Conservation (phyloP, 2,888 invertebrate species). For the Diaperis boleti region DNA sequence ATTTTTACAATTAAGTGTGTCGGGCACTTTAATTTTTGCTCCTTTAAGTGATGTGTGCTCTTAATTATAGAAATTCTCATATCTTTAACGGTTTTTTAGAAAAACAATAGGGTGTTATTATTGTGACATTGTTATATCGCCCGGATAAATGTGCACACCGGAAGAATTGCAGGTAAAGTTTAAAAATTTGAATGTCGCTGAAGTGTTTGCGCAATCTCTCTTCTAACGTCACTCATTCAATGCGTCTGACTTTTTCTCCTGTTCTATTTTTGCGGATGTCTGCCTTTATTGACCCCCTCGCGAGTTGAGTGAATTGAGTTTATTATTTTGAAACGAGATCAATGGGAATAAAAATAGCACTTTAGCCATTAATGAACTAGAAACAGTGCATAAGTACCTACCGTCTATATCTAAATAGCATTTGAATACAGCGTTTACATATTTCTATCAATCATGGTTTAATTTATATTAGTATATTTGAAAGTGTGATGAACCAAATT, state of each 20-base stretch:
- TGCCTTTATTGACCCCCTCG: background rate
- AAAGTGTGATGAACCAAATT: too few species aligned
- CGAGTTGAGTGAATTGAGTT: background rate
- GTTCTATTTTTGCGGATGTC: background rate
- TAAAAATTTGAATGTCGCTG: background rate
- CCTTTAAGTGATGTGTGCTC: background rate
- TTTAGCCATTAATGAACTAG: too few species aligned
- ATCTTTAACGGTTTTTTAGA: constrained; percentile 4
- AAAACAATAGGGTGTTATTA: constrained; percentile 4
- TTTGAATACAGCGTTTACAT: too few species aligned
- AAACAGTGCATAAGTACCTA: too few species aligned
- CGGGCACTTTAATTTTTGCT: background rate
- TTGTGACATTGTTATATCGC: constrained; percentile 15
- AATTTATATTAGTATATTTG: too few species aligned
- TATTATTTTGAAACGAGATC: background rate
- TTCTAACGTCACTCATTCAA: background rate
- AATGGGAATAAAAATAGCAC: background rate
- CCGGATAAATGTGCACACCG: constrained; percentile 66
- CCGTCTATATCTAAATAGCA: too few species aligned
- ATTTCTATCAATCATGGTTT: too few species aligned
- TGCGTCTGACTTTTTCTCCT: background rate
- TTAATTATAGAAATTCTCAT: too few species aligned
- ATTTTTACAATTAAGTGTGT: background rate
- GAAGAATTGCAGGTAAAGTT: constrained; percentile 66
- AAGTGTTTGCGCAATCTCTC: background rate